Evolutionary conservation across 92 coral and sea anemone species (phyloP), one percentile per base, ranked within the genome.

Genomic region (Palythoa heliodiscus): DNA sequence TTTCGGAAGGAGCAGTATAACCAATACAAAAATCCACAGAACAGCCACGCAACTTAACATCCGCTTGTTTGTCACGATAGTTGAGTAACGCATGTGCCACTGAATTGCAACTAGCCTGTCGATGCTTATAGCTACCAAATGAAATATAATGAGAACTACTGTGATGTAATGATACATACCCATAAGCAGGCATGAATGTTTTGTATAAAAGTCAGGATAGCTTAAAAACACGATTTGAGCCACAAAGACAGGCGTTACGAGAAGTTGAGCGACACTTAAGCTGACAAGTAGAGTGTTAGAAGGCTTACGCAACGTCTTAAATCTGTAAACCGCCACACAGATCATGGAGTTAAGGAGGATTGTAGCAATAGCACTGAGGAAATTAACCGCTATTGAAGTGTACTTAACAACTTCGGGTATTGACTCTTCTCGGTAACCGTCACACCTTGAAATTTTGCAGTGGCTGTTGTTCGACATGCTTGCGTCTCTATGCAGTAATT

Each of bases 71-170:
- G 83, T 78, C 52, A 61, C 83, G n/a, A 78, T 8, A 20, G 17
- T 60, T 23, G 3, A 9, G 37, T 78, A 78, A 40, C 83, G 83
- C 72, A 78, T n/a, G 70, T 78, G 83, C 83, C 83, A 78, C 71
- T 78, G 70, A 61, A 60, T 78, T 15, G 83, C 83, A n/a, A 78
- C 4, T 9, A 78, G 71, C 14, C 72, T 52, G 15, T 78, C 83
- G 12, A 61, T 20, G 11, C 83, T 78, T 78, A 78, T 40, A 20
- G 83, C 71, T 7, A 52, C 72, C 14, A 78, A 39, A 78, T 78
- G 83, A 20, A 78, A 15, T 78, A 78, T 78, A 60, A 61, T 78
- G 83, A 78, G 40, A 60, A 23, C 67, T 37, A 20, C 29, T 4
- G n/a, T 20, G 5, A 23, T 61, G 83, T 39, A 61, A 37, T 61